Percentiles rank a stretch among this genome's conserved stretches.
Evolutionary conservation across 2,888 invertebrate genomes (phyloP).

Genomic region (Acanthosepion lycidas): DNA sequence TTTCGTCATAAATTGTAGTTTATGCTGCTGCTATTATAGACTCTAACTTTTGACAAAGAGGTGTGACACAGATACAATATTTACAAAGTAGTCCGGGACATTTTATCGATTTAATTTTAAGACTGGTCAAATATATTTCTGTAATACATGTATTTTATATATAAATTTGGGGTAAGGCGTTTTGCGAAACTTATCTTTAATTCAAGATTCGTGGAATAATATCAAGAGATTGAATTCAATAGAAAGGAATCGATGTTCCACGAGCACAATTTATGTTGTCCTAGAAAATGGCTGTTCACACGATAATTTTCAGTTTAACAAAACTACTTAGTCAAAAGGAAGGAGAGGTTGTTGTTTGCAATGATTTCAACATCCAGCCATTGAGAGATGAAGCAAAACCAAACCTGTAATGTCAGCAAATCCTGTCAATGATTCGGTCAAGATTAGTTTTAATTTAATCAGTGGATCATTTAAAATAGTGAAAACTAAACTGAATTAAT

Average conservation of each 20-base stretch:
- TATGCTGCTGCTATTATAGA: no score
- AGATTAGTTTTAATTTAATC: not conserved
- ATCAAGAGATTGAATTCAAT: not conserved
- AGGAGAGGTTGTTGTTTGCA: not conserved
- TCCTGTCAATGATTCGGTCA: not conserved
- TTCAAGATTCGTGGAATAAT: not conserved
- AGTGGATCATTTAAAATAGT: not conserved
- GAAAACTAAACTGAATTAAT: not conserved
- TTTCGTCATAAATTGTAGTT: no score
- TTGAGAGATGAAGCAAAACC: not conserved
- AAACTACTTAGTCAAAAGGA: not conserved
- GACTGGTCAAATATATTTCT: no score
- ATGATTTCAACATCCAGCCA: not conserved
- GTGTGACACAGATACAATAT: no score
- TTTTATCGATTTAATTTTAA: no score
- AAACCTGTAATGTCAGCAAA: not conserved
- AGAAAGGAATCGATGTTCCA: not conserved
- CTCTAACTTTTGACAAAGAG: no score
- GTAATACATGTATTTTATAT: no score
- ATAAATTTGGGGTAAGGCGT: no score
- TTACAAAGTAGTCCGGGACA: no score
- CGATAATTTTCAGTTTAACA: not conserved
- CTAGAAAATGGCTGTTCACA: not conserved
- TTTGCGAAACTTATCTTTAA: no score
- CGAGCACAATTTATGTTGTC: not conserved